A percentile compares a stretch with the other conserved stretches of the same genome.
Evolutionary conservation across 2,797 vertebrate genomes (phyloP).

Genomic region (Danio jaintianensis): DNA sequence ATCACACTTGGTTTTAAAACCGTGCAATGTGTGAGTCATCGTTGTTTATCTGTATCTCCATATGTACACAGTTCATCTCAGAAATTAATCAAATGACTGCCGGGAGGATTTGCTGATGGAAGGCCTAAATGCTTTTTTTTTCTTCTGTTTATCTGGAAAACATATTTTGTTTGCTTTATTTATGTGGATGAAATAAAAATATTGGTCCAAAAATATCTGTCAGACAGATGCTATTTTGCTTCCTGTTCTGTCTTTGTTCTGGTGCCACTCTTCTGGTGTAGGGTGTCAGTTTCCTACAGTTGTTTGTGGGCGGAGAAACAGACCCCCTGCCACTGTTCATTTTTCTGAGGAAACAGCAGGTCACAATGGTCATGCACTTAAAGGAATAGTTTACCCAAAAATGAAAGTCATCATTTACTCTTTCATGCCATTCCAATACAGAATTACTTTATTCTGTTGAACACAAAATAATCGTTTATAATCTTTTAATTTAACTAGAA

Average conservation of each 20-base stretch:
- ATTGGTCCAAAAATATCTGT: constrained; percentile 29
- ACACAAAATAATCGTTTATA: no score
- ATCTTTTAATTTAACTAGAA: no score
- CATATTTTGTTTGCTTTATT: constrained; percentile 13
- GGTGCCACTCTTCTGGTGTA: constrained; percentile 29
- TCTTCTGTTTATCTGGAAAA: not conserved
- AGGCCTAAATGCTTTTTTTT: constrained; percentile 16
- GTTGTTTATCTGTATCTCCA: constrained; percentile 1
- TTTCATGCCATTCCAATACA: not conserved
- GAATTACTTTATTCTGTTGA: no score
- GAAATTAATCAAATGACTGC: constrained; percentile 30
- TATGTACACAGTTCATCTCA: constrained; percentile 25
- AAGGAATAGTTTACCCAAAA: not conserved
- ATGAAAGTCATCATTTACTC: not conserved
- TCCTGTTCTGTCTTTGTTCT: constrained; percentile 8
- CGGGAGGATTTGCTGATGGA: constrained; percentile 29
- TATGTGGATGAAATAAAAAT: not conserved
- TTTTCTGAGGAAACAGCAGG: constrained; percentile 38
- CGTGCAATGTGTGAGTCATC: not conserved
- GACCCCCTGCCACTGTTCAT: constrained; percentile 31
- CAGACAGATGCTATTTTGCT: constrained; percentile 19
- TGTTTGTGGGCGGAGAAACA: constrained; percentile 22
- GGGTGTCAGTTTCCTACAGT: constrained; percentile 51
- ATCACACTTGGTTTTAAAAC: not conserved
- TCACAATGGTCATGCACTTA: constrained; percentile 32